Evolutionary conservation across 2,888 invertebrate genomes (phyloP), one percentile per base, ranked within the genome.

Genomic region (Ectemnius cavifrons): DNA sequence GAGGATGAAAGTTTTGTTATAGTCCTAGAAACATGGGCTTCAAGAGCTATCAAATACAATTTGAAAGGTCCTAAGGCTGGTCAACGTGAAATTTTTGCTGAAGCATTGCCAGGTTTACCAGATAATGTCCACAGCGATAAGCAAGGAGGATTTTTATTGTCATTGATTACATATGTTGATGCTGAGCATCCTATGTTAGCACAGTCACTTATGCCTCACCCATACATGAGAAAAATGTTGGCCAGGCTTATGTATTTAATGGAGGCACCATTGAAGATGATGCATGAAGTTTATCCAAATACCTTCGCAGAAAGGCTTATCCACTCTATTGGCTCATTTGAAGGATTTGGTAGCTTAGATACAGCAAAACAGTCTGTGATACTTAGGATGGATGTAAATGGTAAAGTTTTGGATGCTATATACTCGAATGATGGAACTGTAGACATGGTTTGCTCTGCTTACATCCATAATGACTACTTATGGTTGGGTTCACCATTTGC

Each of bases 61-160:
- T 88, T 99, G 11, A 94, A 94, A 87, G 98, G 98, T 2, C 92
- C 94, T 0, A 96, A 96, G 84, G 94, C 94, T 82, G 98, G 97
- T n/a, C 92, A 93, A 78, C 91, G 92, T 2, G 97, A 98, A 88
- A 92, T 96, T 1, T 97, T 98, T 86, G 92, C 95, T 4, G 95
- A 97, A 83, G 96, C 96, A 52, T 91, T 97, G 75, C 97, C 97
- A 87, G 97, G 94, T 90, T 75, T 84, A 1, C 94, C 94, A 0
- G 94, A 95, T 87, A 95, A 95, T 85, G 91, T 95, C 46, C 88
- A 92, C 60, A 85, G 88, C 0, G 91, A 91, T 20, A 94, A 95
- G 76, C 92, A 93, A 18, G 95, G 94, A 4, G 96, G 96, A 20
- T 91, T 95, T 80, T 92, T 95, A 80, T 93, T 95, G 2, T 92